Conservation (phyloP, 1,140 invertebrate species). For the Ridgeia piscesae region DNA sequence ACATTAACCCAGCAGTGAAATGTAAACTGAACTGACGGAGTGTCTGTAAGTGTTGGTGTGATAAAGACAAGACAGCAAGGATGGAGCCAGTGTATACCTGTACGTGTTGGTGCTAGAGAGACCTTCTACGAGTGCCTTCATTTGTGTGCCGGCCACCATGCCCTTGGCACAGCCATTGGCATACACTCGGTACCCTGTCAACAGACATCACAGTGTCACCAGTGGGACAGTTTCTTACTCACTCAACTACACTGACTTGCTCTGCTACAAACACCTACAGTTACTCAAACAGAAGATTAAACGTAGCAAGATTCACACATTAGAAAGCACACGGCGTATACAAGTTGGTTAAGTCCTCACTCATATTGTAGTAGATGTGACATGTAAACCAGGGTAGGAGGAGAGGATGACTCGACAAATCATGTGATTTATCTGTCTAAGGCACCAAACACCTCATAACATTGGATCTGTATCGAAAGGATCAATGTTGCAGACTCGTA, state of each 20-base stretch:
- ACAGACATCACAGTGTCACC: constrained; percentile 11
- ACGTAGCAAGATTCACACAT: not conserved
- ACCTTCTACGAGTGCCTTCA: constrained; percentile 39
- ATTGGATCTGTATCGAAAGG: not conserved
- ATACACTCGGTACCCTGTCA: constrained; percentile 45
- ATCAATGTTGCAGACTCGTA: not conserved
- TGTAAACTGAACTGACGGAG: too few relatives aligned
- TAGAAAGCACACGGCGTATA: not conserved
- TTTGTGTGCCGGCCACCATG: constrained; percentile 36
- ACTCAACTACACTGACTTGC: too few relatives aligned
- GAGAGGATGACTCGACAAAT: not conserved
- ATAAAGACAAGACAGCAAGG: not conserved
- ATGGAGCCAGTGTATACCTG: not conserved
- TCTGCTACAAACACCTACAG: not conserved
- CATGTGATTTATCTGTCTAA: not conserved
- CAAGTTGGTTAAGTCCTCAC: not conserved
- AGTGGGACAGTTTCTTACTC: constrained; percentile 15
- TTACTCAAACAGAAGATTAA: not conserved
- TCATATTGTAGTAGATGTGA: too few relatives aligned
- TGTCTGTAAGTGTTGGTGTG: not conserved
- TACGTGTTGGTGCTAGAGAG: constrained; percentile 24
- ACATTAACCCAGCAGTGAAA: too few relatives aligned
- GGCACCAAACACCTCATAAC: not conserved
- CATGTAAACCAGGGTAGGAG: not conserved
- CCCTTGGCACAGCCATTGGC: constrained; percentile 44